phyloP scores from a whole-genome alignment of 2,797 vertebrate species.

The Columba guinea region DNA sequence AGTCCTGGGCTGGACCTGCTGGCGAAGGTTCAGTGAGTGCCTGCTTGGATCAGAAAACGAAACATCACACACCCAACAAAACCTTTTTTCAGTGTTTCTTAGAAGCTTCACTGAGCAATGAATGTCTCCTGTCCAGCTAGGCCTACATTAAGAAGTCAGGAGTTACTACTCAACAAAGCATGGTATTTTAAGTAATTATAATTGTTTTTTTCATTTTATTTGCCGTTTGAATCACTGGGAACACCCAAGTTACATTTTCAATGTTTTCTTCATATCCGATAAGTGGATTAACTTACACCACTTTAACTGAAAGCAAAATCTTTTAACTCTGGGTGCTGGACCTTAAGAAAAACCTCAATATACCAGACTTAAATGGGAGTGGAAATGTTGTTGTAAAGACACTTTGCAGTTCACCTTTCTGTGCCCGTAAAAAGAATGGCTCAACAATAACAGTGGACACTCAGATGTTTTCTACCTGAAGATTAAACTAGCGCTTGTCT shows the following conservation, averaged over 20 bases:
- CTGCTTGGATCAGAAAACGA: background rate
- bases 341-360: background rate
- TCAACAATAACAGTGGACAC: background rate
- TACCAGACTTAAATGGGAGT: background rate
- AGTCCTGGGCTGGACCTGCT: background rate
- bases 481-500: constrained; percentile 14
- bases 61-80: background rate
- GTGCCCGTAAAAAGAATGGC: background rate
- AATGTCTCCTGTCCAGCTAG: background rate
- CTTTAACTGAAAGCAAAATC: background rate
- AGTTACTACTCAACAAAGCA: background rate
- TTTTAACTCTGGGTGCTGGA: background rate
- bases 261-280: background rate
- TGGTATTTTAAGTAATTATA: background rate
- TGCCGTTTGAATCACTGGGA: background rate
- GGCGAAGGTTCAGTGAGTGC: fast-evolving
- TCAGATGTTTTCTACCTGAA: background rate
- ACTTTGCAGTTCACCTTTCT: background rate
- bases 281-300: background rate
- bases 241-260: background rate
- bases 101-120: background rate
- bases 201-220: background rate
- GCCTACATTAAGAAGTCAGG: background rate
- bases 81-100: background rate
- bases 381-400: background rate